Conservation (phyloP, 1,140 invertebrate species). For the Coptotermes formosanus region DNA sequence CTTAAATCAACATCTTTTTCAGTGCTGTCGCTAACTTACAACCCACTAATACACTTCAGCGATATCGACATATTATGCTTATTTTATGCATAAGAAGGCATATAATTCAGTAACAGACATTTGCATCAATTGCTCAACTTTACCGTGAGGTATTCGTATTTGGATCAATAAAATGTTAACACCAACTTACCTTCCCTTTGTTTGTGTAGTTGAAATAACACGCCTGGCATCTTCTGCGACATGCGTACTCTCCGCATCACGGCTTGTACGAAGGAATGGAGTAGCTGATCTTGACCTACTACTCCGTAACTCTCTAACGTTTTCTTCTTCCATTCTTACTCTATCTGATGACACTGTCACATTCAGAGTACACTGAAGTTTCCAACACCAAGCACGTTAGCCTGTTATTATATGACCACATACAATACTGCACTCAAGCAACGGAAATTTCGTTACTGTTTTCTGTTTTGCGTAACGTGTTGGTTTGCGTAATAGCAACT, state of each 20-base stretch:
- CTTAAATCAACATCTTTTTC: too few relatives aligned
- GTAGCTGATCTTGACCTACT: conserved; percentile 11
- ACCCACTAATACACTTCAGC: too few relatives aligned
- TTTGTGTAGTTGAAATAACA: background rate
- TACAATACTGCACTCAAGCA: background rate
- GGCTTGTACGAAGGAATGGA: background rate
- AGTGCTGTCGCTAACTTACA: too few relatives aligned
- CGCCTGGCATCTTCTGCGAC: background rate
- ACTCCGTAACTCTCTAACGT: background rate
- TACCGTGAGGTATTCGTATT: too few relatives aligned
- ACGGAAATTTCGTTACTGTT: background rate
- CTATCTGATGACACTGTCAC: background rate
- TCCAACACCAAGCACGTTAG: background rate
- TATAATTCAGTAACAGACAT: too few relatives aligned
- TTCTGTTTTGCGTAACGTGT: background rate
- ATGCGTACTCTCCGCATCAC: background rate
- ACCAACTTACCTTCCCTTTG: background rate
- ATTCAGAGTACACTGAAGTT: background rate
- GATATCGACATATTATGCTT: too few relatives aligned
- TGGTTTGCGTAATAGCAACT: background rate
- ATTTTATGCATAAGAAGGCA: too few relatives aligned
- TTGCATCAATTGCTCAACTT: too few relatives aligned
- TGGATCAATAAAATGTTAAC: too few relatives aligned
- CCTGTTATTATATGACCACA: background rate
- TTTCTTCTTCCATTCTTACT: background rate